phyloP scores from a whole-genome alignment of 2,888 invertebrate genomes.

The Cantharis rufa region DNA sequence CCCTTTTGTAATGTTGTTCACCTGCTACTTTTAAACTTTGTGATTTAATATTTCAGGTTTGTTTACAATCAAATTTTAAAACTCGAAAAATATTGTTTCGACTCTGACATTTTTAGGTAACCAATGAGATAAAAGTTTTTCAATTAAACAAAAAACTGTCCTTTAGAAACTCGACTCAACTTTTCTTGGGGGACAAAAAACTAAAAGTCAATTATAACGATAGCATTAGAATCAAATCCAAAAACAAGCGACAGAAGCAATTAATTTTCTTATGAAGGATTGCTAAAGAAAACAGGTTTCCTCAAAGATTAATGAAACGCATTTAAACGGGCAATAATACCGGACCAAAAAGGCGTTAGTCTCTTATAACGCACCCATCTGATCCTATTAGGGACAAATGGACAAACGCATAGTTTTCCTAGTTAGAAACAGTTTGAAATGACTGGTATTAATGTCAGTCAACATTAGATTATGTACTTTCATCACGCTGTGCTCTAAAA shows the following conservation, averaged over 20 bases:
- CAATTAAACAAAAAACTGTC: not conserved
- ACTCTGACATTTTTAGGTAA: not conserved
- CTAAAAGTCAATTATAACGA: not conserved
- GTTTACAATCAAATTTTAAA: not conserved
- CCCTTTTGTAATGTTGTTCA: constrained; percentile 15
- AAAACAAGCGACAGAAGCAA: not conserved
- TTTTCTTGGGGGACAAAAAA: not conserved
- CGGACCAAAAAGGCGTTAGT: not conserved
- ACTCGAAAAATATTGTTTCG: not conserved
- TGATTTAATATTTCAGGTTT: constrained; percentile 16
- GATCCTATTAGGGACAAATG: not conserved
- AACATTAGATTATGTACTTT: not conserved
- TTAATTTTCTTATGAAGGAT: not conserved
- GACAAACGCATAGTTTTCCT: not conserved
- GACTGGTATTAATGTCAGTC: not conserved
- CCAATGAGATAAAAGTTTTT: not conserved
- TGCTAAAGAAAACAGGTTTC: not conserved
- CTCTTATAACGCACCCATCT: not conserved
- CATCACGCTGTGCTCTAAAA: not conserved
- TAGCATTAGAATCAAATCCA: not conserved
- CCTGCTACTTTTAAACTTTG: constrained; percentile 22
- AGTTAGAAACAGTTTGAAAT: not conserved
- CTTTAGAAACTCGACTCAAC: not conserved
- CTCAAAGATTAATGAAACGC: not conserved
- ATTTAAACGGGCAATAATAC: not conserved